These are phyloP conservation scores for Diuraphis noxia DNA, from an alignment of 1,140 invertebrate genomes.

Conservation along the genomic window DNA sequence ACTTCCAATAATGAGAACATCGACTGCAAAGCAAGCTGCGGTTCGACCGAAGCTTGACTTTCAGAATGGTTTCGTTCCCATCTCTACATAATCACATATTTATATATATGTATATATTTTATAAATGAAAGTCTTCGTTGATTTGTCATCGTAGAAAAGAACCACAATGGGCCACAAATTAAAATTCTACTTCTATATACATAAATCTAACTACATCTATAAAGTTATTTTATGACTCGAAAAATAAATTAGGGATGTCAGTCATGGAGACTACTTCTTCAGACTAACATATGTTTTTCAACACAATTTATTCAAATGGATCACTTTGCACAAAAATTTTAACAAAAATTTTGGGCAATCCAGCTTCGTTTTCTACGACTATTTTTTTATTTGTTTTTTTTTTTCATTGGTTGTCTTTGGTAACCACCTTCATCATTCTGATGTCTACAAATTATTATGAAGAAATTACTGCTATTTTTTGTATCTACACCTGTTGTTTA, in stretches of 20 bases:
- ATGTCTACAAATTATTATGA: neutral
- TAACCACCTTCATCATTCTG: slow-evolving; percentile 15
- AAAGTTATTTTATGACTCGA: slow-evolving; percentile 16
- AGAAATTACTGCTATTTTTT: neutral
- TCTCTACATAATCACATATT: slow-evolving; percentile 26
- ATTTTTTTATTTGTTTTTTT: neutral
- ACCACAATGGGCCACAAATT: slow-evolving; percentile 37
- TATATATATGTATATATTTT: slow-evolving; percentile 36
- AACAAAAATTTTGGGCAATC: neutral
- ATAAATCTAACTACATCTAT: slow-evolving; percentile 44
- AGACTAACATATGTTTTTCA: slow-evolving; percentile 6
- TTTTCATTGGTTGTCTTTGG: neutral
- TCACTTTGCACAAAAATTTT: slow-evolving; percentile 2
- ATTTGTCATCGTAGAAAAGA: slow-evolving; percentile 49
- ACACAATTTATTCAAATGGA: neutral
- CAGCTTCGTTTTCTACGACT: neutral
- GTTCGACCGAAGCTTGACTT: slow-evolving; percentile 59
- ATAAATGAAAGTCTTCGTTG: slow-evolving; percentile 43
- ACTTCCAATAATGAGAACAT: slow-evolving; percentile 72
- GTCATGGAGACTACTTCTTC: slow-evolving; percentile 31
- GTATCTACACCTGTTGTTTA: neutral
- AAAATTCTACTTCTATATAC: slow-evolving; percentile 42
- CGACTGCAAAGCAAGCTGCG: slow-evolving; percentile 83
- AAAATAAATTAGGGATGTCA: slow-evolving; percentile 31
- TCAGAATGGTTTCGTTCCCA: slow-evolving; percentile 50